Evolutionary conservation across 2,113 vertebrate genomes (phyloP).

Genomic region (Amblyopsis rosae): DNA sequence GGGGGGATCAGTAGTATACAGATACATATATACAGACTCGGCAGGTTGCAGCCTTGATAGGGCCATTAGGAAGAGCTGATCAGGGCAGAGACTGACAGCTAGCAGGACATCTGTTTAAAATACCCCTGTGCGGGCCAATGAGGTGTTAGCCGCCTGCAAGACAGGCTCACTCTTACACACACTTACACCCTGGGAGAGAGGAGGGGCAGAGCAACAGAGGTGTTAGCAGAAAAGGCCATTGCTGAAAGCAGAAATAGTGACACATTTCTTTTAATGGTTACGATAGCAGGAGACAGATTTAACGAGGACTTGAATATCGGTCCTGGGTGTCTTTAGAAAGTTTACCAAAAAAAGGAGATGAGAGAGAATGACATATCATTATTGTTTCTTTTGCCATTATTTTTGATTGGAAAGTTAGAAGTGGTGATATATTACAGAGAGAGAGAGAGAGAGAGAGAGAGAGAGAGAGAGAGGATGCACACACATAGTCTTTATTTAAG

Average conservation of each 20-base stretch:
- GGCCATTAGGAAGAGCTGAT: conserved; percentile 8
- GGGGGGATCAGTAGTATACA: neutral
- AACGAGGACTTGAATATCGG: neutral
- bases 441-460: conserved; percentile 37
- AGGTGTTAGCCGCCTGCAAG: conserved; percentile 58
- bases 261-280: neutral
- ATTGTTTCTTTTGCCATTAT: neutral
- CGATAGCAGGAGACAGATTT: neutral
- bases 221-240: neutral
- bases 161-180: conserved; percentile 40
- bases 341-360: neutral
- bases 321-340: neutral
- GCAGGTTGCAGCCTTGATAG: conserved; percentile 13
- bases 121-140: conserved; percentile 32
- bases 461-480: conserved; percentile 31
- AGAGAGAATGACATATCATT: neutral
- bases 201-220: neutral
- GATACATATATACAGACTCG: no score
- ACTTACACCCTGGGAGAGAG: conserved; percentile 10
- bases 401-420: conserved; percentile 16
- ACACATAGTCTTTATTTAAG: conserved; percentile 63
- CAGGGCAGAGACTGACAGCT: conserved; percentile 23
- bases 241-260: neutral
- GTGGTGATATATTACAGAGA: neutral
- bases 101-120: conserved; percentile 60